Evolutionary conservation across 1,140 invertebrate genomes (phyloP), one percentile per base, ranked within the genome.

Genomic region (Scaptomyza hsui): DNA sequence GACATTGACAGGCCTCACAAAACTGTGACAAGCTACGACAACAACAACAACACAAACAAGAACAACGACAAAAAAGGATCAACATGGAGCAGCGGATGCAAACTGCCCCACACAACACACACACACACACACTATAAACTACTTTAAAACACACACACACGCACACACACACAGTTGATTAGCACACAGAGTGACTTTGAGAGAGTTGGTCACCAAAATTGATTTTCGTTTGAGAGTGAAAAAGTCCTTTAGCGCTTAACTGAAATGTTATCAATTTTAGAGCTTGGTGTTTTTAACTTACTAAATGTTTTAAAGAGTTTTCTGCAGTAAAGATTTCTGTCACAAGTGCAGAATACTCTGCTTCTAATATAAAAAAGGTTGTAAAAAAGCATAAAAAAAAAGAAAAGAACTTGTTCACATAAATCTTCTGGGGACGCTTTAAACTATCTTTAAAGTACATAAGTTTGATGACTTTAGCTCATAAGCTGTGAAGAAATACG

Each of bases 1-100:
- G 37, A 71, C 47, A 59, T 63, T 55, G 59, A 70, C 49, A 47
- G 42, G 59, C 49, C 49, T 47, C n/a, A 49, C 48, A 32, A 29
- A 52, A 55, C 32, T 37, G 32, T 69, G 78, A 63, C 69, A 80
- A 63, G 67, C 78, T 56, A 71, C 55, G 29, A 19, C 32, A 44
- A 52, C 45, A 39, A 48, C 39, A 65, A 19, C 19, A 15, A 29
- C 42, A 48, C n/a, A n/a, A n/a, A 39, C 10, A 10, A n/a, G n/a
- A n/a, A n/a, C 29, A 47, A 48, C 29, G 26, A 45, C 39, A 19
- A 56, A 5, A 4, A 10, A 18, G 41, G 13, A 42, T 6, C 16
- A 41, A 57, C 35, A 19, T 41, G 56, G 19, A 55, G 19, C 49
- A 45, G 39, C 29, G 57, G 48, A 16, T 55, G 51, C 29, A 18